Conservation (phyloP, 64 coral and sea anemone genomes). For the Stylophora pistillata region DNA sequence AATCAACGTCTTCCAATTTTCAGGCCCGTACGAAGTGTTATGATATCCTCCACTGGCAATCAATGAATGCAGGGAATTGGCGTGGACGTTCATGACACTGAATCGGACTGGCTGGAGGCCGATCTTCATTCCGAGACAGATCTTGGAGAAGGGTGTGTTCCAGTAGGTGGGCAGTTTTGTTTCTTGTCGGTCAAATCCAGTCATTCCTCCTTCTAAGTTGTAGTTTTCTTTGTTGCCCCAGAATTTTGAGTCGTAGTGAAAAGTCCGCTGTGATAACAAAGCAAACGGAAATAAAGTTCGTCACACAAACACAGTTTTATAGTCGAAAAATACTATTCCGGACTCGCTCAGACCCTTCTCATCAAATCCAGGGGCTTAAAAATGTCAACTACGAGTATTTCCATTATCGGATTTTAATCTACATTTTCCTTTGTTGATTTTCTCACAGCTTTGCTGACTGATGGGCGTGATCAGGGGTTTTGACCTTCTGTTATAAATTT, state of each 20-base stretch:
- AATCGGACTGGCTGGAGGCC: neutral
- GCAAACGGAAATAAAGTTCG: neutral
- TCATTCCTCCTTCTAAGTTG: neutral
- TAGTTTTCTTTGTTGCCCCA: neutral
- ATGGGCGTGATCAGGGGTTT: too few relatives aligned
- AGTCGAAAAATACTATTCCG: too few relatives aligned
- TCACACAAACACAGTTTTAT: too few relatives aligned
- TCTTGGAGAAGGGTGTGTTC: neutral
- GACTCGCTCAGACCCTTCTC: too few relatives aligned
- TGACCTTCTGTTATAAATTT: too few relatives aligned
- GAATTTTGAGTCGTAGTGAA: neutral
- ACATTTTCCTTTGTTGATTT: too few relatives aligned
- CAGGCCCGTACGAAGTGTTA: neutral
- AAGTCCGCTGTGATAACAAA: neutral
- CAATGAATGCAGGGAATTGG: conserved; percentile 12
- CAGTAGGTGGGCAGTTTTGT: neutral
- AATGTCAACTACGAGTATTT: too few relatives aligned
- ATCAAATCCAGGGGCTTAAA: too few relatives aligned
- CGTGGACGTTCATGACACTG: neutral
- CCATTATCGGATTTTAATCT: neutral
- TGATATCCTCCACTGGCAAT: conserved; percentile 40
- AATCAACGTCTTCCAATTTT: neutral
- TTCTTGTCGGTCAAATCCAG: neutral
- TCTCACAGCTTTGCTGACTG: too few relatives aligned
- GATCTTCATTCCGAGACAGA: conserved; percentile 22